These are phyloP conservation scores for Hassar affinis DNA, from an alignment of 2,113 vertebrate species.

Conservation along the genomic window DNA sequence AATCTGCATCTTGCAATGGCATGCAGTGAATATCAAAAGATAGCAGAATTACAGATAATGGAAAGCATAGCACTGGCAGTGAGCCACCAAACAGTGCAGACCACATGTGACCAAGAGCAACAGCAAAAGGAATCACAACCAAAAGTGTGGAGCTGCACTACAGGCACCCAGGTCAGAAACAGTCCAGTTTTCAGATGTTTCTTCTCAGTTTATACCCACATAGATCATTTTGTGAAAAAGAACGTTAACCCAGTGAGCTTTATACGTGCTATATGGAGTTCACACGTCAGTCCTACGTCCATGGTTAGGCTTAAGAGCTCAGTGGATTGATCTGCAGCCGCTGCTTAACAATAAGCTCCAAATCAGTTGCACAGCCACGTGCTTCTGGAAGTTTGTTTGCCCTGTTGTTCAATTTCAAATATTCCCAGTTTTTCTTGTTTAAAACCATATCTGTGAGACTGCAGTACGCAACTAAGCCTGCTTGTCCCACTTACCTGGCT, in stretches of 20 bases:
- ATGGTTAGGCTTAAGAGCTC: neutral
- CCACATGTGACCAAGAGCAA: neutral
- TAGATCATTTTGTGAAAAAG: neutral
- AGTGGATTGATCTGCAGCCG: neutral
- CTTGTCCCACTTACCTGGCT: neutral
- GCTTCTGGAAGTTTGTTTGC: slow-evolving; percentile 7
- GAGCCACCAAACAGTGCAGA: neutral
- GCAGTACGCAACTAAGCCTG: neutral
- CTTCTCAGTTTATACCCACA: neutral
- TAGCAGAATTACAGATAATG: neutral
- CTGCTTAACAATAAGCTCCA: neutral
- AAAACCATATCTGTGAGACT: neutral
- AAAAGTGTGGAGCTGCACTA: neutral
- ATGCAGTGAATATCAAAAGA: neutral
- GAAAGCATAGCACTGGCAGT: neutral
- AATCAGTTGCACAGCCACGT: slow-evolving; percentile 2
- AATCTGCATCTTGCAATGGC: too few relatives aligned
- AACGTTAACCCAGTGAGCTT: neutral
- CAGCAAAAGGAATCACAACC: neutral
- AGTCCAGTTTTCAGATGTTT: neutral
- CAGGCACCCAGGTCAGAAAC: neutral
- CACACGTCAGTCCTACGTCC: neutral
- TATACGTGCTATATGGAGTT: neutral
- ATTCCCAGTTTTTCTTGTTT: neutral
- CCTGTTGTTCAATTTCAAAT: neutral